Conservation (phyloP, 1,140 invertebrate species). For the Galleria mellonella region DNA sequence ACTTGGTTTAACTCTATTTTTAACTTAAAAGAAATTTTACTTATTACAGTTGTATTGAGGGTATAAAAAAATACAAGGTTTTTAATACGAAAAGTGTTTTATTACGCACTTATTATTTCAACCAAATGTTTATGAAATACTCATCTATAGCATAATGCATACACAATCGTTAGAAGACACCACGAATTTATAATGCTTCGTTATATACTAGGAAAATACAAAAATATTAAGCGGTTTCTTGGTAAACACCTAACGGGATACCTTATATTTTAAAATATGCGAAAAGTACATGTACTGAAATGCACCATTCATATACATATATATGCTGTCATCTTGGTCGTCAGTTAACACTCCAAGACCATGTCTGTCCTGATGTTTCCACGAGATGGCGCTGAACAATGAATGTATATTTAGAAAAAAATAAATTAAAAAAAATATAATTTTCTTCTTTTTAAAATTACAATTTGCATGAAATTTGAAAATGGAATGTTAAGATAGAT, state of each 20-base stretch:
- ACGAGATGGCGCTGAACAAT: constrained; percentile 10
- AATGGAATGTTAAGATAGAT: too few relatives aligned
- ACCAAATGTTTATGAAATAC: constrained; percentile 69
- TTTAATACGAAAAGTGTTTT: constrained; percentile 71
- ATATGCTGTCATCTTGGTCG: constrained; percentile 37
- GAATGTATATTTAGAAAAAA: neutral
- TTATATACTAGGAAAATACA: constrained; percentile 71
- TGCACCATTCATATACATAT: constrained; percentile 31
- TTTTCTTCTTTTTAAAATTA: too few relatives aligned
- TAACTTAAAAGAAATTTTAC: too few relatives aligned
- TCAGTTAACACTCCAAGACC: constrained; percentile 57
- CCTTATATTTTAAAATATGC: constrained; percentile 32
- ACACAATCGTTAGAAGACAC: constrained; percentile 66
- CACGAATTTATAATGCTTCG: constrained; percentile 60
- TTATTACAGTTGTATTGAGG: too few relatives aligned
- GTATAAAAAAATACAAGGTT: constrained; percentile 24
- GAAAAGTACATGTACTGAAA: constrained; percentile 38
- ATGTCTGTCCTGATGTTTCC: constrained; percentile 27
- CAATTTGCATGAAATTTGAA: too few relatives aligned
- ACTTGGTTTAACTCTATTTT: too few relatives aligned
- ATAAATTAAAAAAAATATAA: too few relatives aligned
- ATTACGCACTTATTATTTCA: constrained; percentile 74
- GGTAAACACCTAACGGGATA: constrained; percentile 48
- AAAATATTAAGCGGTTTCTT: constrained; percentile 70
- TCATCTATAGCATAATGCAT: constrained; percentile 71